Percentiles rank a stretch among this genome's conserved stretches.
Evolutionary conservation across 2,888 invertebrate genomes (phyloP).

Genomic region (Auanema freiburgensis): DNA sequence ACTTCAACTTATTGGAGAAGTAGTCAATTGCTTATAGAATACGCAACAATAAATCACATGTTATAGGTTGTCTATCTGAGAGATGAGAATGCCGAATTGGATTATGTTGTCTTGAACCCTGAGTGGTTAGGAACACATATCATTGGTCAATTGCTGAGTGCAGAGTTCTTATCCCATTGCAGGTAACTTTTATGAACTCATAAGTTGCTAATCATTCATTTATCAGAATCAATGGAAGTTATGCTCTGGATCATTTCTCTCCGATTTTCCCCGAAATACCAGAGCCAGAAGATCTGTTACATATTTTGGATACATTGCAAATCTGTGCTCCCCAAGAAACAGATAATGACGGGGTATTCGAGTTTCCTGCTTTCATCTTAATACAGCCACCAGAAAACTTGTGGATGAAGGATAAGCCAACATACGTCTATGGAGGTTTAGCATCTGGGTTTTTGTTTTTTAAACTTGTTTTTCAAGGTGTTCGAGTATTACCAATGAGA

Average conservation of each 20-base stretch:
- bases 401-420: conserved; percentile 40
- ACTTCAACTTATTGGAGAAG: conserved; percentile 74
- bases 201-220: too few relatives aligned
- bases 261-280: conserved; percentile 74
- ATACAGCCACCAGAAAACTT: conserved; percentile 50
- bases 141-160: conserved; percentile 73
- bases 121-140: conserved; percentile 75
- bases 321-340: conserved; percentile 63
- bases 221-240: conserved; percentile 73
- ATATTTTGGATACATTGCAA: conserved; percentile 75
- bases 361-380: conserved; percentile 75
- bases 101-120: conserved; percentile 74
- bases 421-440: conserved; percentile 66
- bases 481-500: conserved; percentile 68
- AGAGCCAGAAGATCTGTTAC: conserved; percentile 75
- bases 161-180: conserved; percentile 69
- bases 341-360: conserved; percentile 68
- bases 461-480: conserved; percentile 26
- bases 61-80: conserved; percentile 72
- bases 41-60: not conserved
- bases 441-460: not conserved
- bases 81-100: conserved; percentile 68
- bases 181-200: conserved; percentile 11
- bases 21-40: conserved; percentile 53
- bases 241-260: conserved; percentile 77